Evolutionary conservation across 2,888 invertebrate genomes (phyloP).

Genomic region (Notocelia uddmanniana): DNA sequence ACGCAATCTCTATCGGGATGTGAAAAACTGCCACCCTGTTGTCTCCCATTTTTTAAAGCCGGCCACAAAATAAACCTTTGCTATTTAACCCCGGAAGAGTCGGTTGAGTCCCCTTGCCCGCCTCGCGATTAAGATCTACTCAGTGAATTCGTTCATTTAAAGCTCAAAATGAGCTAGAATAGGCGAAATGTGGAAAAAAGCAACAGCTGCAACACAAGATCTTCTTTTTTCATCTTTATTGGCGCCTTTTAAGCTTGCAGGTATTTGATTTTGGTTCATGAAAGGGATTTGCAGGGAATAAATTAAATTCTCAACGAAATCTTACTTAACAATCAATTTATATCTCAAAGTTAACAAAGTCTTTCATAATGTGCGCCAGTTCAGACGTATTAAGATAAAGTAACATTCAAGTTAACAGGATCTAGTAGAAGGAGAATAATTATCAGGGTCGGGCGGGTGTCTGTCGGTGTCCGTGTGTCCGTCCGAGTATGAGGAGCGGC

Average conservation of each 20-base stretch:
- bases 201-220: constrained; percentile 47
- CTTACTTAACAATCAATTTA: constrained; percentile 27
- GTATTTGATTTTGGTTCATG: constrained; percentile 30
- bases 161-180: constrained; percentile 70
- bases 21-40: constrained; percentile 51
- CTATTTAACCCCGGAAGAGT: constrained; percentile 76
- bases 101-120: constrained; percentile 73
- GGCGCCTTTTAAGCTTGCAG: constrained; percentile 35
- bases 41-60: constrained; percentile 68
- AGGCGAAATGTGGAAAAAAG: constrained; percentile 59
- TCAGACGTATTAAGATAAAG: constrained; percentile 60
- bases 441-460: constrained; percentile 70
- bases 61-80: constrained; percentile 74
- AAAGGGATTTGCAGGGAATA: constrained; percentile 1
- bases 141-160: constrained; percentile 73
- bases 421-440: constrained; percentile 78
- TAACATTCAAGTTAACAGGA: constrained; percentile 77
- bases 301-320: constrained; percentile 11
- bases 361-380: constrained; percentile 24
- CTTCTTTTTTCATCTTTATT: constrained; percentile 32
- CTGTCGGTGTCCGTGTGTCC: constrained; percentile 52
- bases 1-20: constrained; percentile 26
- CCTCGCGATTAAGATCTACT: constrained; percentile 75
- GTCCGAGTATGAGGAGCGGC: constrained; percentile 79
- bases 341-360: constrained; percentile 24